A percentile compares a stretch with the other conserved stretches of the same genome.
Evolutionary conservation across 37 sponge, comb jelly and placozoan genomes (phyloP).

Genomic region (Aplysina aerophoba): DNA sequence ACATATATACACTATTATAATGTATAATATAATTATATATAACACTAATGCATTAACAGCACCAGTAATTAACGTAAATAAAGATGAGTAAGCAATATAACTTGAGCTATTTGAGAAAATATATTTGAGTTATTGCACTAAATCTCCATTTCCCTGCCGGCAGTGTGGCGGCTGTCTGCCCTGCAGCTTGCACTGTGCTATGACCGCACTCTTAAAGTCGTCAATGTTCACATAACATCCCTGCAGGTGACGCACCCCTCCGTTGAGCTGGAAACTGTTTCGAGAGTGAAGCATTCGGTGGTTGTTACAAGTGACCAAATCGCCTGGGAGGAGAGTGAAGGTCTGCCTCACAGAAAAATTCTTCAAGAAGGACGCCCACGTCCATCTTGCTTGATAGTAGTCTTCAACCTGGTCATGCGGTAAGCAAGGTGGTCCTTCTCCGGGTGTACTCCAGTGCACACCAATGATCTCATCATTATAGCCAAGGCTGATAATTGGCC

Average conservation of each 20-base stretch:
- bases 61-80: too few species aligned
- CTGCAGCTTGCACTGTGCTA: conserved; percentile 3
- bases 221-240: conserved; percentile 23
- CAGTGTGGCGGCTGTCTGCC: neutral
- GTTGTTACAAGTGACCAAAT: conserved; percentile 11
- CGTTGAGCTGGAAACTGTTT: neutral
- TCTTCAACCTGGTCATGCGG: neutral
- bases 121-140: neutral
- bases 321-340: neutral
- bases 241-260: conserved; percentile 27
- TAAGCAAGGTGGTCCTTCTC: neutral
- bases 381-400: conserved; percentile 10
- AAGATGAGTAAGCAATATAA: too few species aligned
- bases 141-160: conserved; percentile 1
- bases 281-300: conserved; percentile 15
- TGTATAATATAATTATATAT: too few species aligned
- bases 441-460: neutral
- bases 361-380: neutral
- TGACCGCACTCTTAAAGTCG: conserved; percentile 18
- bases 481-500: neutral
- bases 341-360: neutral
- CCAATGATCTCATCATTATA: conserved; percentile 15
- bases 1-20: too few species aligned
- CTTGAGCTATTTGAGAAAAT: too few species aligned
- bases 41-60: too few species aligned